Evolutionary conservation across 2,888 invertebrate genomes (phyloP).

Genomic region (Saturnia pavonia): DNA sequence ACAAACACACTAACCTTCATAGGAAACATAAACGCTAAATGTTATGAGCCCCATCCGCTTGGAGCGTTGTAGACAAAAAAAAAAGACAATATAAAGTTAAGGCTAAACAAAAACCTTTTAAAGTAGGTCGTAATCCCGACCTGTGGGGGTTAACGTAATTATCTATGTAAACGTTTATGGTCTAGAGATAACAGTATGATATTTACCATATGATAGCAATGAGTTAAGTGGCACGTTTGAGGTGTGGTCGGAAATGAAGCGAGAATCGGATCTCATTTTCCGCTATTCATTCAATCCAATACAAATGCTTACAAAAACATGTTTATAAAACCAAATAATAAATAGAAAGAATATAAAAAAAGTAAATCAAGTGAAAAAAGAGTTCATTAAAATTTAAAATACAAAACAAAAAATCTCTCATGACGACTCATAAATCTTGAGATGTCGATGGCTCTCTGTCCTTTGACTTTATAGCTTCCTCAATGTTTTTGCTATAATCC

Average conservation of each 20-base stretch:
- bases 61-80: not conserved
- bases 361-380: too few species aligned
- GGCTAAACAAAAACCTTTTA: not conserved
- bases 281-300: constrained; percentile 17
- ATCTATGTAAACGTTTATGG: constrained; percentile 46
- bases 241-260: constrained; percentile 1
- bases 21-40: constrained; percentile 5
- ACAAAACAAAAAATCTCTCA: not conserved
- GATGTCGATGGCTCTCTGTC: too few species aligned
- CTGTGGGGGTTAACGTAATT: constrained; percentile 39
- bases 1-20: constrained; percentile 4
- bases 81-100: not conserved
- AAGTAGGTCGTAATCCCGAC: constrained; percentile 24
- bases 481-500: too few species aligned
- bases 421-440: not conserved
- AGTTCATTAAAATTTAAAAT: not conserved
- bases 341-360: too few species aligned
- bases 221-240: constrained; percentile 38
- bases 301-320: too few species aligned
- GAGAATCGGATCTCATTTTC: constrained; percentile 15
- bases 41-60: not conserved
- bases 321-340: too few species aligned
- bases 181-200: constrained; percentile 46
- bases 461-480: not conserved
- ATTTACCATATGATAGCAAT: constrained; percentile 48